Percentiles rank a stretch among this genome's conserved stretches.
These are phyloP conservation scores for Aspiorhynchus laticeps DNA, from an alignment of 2,113 vertebrate species.

Conservation along the genomic window DNA sequence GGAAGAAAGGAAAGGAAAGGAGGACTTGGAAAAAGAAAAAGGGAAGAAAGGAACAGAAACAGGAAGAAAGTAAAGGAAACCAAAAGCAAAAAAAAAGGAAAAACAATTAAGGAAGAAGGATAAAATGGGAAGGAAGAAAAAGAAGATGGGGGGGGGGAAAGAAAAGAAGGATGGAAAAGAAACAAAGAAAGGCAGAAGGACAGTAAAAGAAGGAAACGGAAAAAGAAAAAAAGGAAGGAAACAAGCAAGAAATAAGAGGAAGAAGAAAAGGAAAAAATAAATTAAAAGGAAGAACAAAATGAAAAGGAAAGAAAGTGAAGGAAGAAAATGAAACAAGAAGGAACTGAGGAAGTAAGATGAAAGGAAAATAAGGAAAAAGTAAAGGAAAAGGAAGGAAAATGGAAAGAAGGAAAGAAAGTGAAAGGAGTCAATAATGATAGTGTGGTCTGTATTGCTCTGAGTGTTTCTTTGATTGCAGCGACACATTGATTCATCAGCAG, in stretches of 20 bases:
- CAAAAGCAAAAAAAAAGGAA: background rate
- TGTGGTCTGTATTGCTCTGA: slow-evolving; percentile 18
- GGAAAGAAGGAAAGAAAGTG: background rate
- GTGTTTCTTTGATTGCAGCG: background rate
- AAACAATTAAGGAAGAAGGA: background rate
- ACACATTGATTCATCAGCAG: background rate
- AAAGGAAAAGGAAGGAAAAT: background rate
- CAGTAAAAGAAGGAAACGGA: background rate
- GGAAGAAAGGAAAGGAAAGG: background rate
- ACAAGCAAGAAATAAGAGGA: background rate
- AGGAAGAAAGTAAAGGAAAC: background rate
- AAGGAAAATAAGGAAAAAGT: background rate
- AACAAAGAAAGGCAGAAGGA: background rate
- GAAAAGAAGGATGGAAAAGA: background rate
- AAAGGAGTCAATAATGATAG: background rate
- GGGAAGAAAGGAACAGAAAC: no score
- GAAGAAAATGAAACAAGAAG: background rate
- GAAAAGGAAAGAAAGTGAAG: background rate
- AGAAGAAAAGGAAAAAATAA: background rate
- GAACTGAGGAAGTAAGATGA: background rate
- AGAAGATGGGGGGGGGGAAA: no score
- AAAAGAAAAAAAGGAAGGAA: background rate
- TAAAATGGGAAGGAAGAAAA: no score
- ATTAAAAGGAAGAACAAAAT: background rate
- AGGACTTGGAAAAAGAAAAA: no score